Base-by-base conservation (phyloP, 2,797 vertebrate genomes). In the Urosaurus nigricauda region DNA sequence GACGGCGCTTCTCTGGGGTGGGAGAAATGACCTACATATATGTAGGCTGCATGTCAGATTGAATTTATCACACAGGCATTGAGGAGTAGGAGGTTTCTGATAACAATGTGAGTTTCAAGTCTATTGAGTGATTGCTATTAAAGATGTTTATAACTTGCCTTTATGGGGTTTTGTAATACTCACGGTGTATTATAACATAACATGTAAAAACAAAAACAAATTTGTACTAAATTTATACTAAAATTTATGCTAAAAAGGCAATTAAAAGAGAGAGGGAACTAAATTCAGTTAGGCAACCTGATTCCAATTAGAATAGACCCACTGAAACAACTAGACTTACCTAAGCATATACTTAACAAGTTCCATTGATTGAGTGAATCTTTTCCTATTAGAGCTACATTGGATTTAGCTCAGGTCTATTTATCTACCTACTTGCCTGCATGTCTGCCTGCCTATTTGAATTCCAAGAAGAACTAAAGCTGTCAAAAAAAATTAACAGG, bases 21-120 rank as follows among this genome's bases (percentile, higher is more conserved):
- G 84, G 58, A 70, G 70, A 83, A 56, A n/a, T 89, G 88, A 90
- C 86, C 84, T 43, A 75, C 77, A 85, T 82, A 56, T 47, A 32
- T 37, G 35, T 85, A 26, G 79, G 60, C 37, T 83, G 84, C 47
- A 70, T 47, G 84, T 83, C 84, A 78, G 35, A 40, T 83, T 70
- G 32, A 68, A 82, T 90, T 78, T 86, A 58, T 83, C 51, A 68
- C 40, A 71, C 58, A 81, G 24, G 17, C 35, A 21, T 70, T 43
- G 80, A 43, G 14, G 19, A 43, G 29, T 58, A 75, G 29, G 43
- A 26, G 32, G 7, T 16, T 1, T 1, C 19, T 74, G 84, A 65
- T n/a, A 73, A 68, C 26, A 2, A 19, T 63, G 79, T 53, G 8
- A 12, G n/a, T 53, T 58, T 74, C 29, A 82, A 73, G 37, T 7